Percentiles rank a stretch among this genome's conserved stretches.
Conservation (phyloP, 2,113 vertebrate species). For the Corythornis madagascariensis region DNA sequence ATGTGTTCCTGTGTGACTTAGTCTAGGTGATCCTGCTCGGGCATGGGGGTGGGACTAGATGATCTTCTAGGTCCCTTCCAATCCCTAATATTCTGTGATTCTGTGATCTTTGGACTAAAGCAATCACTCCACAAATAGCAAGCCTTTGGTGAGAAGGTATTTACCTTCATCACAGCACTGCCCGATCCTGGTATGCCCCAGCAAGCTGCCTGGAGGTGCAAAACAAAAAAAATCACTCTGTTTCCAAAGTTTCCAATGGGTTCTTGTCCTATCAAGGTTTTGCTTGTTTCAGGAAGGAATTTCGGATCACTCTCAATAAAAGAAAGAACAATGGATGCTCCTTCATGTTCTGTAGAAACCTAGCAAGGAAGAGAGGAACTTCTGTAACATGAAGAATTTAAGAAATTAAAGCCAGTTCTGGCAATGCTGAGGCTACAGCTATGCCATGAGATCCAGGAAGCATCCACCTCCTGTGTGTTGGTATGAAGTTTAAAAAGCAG, state of each 20-base stretch:
- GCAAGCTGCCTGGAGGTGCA: neutral
- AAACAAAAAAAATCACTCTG: neutral
- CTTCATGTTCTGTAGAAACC: neutral
- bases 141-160: neutral
- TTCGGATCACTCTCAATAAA: neutral
- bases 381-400: conserved; percentile 11
- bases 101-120: neutral
- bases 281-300: neutral
- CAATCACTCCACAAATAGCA: neutral
- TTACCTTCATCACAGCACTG: neutral
- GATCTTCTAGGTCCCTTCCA: too few relatives aligned
- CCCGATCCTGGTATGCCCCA: neutral
- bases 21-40: too few relatives aligned
- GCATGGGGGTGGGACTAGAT: too few relatives aligned
- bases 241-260: neutral
- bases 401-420: neutral
- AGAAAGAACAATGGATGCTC: neutral
- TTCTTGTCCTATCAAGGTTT: neutral
- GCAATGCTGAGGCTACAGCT: neutral
- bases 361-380: neutral
- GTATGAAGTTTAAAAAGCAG: conserved; percentile 28
- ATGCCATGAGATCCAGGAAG: neutral
- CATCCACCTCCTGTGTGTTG: neutral
- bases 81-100: too few relatives aligned
- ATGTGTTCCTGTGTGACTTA: too few relatives aligned